These are phyloP conservation scores for Centropyge bicolor DNA, from an alignment of 2,797 vertebrate species.

Conservation along the genomic window DNA sequence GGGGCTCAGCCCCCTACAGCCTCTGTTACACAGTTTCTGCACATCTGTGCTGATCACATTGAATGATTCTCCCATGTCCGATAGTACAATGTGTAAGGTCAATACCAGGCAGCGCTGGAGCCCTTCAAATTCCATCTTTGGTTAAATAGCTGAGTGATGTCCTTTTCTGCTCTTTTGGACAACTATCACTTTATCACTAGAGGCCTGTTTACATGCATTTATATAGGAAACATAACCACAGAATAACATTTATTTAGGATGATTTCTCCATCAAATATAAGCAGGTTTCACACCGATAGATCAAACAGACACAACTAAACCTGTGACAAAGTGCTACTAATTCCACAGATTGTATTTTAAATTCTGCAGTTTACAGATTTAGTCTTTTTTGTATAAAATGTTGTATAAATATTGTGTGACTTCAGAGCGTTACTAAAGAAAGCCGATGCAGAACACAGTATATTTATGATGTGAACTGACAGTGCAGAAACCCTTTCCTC, in stretches of 20 bases:
- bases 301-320: not conserved
- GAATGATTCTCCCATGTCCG: conserved; percentile 14
- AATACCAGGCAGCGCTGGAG: conserved; percentile 8
- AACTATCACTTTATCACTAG: not conserved
- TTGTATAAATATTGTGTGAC: not conserved
- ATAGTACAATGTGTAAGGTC: conserved; percentile 10
- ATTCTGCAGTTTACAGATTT: not conserved
- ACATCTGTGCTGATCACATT: conserved; percentile 44
- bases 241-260: not conserved
- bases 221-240: not conserved
- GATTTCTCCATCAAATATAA: no score
- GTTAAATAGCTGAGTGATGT: conserved; percentile 12
- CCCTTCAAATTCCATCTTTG: conserved; percentile 17
- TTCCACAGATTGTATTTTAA: not conserved
- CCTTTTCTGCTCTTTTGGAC: not conserved
- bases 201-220: not conserved
- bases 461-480: rapidly evolving
- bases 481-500: not conserved
- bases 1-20: conserved; percentile 20
- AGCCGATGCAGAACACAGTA: not conserved
- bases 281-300: not conserved
- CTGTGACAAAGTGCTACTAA: not conserved
- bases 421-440: not conserved
- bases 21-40: conserved; percentile 42
- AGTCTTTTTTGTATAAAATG: not conserved